Base-by-base conservation (phyloP, 2,888 invertebrate genomes). In the Agelastica alni region DNA sequence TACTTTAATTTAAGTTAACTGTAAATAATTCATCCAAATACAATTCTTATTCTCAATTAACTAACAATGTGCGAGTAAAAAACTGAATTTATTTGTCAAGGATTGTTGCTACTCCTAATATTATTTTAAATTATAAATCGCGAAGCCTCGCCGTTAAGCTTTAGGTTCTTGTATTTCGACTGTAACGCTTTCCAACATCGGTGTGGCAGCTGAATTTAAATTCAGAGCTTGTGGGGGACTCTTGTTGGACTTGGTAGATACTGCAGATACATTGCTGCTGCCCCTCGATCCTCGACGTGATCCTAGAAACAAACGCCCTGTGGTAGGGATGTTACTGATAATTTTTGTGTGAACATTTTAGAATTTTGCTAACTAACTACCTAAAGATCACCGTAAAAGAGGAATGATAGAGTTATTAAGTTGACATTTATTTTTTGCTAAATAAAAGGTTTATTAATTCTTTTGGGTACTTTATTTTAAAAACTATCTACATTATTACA, bases 231-330 rank as follows among this genome's bases (percentile, higher is more conserved):
- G 73, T 49, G 77, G 64, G 71, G 78, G 78, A 61, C 80, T 85
- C 71, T 81, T 86, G 58, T 84, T 86, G 51, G 88, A 87, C 67
- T 85, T 82, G 63, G 85, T 77, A 17, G 90, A 89, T 14, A 85
- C 81, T 44, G 85, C 88, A n/a, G 90, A 89, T 51, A 87, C 86
- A 65, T 86, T 90, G 72, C 89, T 89, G 75, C 88, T 88, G 42
- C 85, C 86, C 71, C 86, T 84, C 58, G 90, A 91, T 57, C 87
- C 89, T 57, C 89, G 84, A 60, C 87, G 82, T 63, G 83, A 81
- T 66, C 82, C 82, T 78, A 79, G 72, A 75, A 80, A 77, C 69
- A 75, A 71, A 73, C 64, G 66, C 62, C 64, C 63, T 66, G 64
- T 66, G 64, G 54, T 56, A 51, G 56, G 51, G 51, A 42, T 48